These are phyloP conservation scores for Cyclina sinensis DNA, from an alignment of 1,140 invertebrate species.

Conservation along the genomic window DNA sequence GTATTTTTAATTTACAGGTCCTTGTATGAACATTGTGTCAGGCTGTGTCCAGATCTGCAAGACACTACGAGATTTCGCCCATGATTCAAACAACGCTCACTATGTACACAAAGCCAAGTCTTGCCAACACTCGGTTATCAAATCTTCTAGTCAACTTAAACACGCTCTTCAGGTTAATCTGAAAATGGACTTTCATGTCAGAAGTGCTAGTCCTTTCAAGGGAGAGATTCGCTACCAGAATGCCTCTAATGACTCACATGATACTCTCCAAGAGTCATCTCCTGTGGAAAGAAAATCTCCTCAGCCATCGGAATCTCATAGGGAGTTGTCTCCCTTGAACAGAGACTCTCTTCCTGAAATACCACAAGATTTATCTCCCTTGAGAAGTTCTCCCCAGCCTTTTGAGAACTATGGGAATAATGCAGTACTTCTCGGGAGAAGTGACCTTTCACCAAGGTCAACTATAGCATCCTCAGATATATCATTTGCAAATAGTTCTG, in stretches of 20 bases:
- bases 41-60: conserved; percentile 74
- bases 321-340: conserved; percentile 52
- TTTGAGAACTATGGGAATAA: conserved; percentile 32
- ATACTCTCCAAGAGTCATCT: conserved; percentile 44
- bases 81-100: conserved; percentile 66
- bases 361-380: conserved; percentile 29
- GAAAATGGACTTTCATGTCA: conserved; percentile 51
- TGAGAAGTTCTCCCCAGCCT: conserved; percentile 39
- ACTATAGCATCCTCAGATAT: conserved; percentile 48
- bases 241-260: not conserved
- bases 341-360: conserved; percentile 43
- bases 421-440: not conserved
- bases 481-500: conserved; percentile 37
- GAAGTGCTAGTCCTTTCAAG: conserved; percentile 5
- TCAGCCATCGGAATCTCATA: conserved; percentile 31
- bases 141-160: conserved; percentile 54
- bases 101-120: conserved; percentile 53
- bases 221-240: not conserved
- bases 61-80: conserved; percentile 66
- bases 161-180: conserved; percentile 50
- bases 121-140: conserved; percentile 36
- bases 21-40: conserved; percentile 75
- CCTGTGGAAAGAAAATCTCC: conserved; percentile 54
- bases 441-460: conserved; percentile 60
- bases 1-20: too few relatives aligned